phyloP scores from a whole-genome alignment of 2,113 vertebrate genomes.

The Dicerorhinus sumatrensis region DNA sequence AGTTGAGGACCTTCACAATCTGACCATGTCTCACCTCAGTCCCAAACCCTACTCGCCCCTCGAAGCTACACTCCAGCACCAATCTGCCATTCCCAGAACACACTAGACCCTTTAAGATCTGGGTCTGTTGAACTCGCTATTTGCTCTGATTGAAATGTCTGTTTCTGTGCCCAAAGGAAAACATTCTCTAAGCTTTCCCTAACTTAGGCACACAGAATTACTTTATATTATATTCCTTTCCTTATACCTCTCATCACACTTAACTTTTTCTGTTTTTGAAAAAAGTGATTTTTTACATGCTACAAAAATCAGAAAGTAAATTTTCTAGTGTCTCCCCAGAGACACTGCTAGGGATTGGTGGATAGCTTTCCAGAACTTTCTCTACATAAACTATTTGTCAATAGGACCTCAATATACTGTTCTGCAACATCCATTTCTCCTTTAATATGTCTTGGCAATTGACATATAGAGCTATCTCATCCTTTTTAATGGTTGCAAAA shows the following conservation, averaged over 20 bases:
- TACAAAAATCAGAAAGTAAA: conserved; percentile 15
- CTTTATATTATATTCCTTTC: neutral
- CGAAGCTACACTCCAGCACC: neutral
- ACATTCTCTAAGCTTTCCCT: neutral
- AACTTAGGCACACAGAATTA: neutral
- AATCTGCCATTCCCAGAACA: neutral
- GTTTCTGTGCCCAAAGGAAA: neutral
- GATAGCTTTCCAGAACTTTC: neutral
- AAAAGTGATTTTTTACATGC: neutral
- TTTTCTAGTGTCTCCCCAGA: neutral
- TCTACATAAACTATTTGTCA: neutral
- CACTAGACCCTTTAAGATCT: neutral
- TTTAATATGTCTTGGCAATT: neutral
- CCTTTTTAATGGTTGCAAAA: neutral
- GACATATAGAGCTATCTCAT: neutral
- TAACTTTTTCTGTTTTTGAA: neutral
- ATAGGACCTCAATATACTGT: neutral
- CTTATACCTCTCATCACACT: neutral
- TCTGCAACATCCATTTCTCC: neutral
- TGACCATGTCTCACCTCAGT: neutral
- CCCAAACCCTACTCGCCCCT: neutral
- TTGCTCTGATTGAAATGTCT: neutral
- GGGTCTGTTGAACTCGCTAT: neutral
- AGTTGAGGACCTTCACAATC: neutral
- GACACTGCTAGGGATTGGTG: neutral